phyloP scores from a whole-genome alignment of 2,888 invertebrate genomes.

The Cantharis rufa region DNA sequence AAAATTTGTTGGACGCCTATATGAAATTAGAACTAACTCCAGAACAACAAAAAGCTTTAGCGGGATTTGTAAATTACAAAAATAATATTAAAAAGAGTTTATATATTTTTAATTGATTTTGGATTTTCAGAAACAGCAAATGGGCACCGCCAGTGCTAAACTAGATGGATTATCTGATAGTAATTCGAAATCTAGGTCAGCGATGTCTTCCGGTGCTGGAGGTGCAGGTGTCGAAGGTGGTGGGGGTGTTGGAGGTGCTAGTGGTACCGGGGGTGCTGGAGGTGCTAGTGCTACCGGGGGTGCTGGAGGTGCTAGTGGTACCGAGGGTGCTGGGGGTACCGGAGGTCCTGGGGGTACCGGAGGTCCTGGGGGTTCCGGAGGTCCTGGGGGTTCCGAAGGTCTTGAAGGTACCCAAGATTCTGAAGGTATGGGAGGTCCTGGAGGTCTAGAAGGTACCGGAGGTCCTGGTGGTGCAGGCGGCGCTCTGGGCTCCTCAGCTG shows the following conservation, averaged over 20 bases:
- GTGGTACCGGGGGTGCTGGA: background rate
- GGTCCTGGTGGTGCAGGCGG: background rate
- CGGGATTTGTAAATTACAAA: slow-evolving; percentile 16
- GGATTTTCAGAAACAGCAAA: slow-evolving; percentile 1
- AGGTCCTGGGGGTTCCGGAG: background rate
- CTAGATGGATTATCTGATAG: background rate
- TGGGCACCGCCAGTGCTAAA: background rate
- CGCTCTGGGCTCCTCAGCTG: background rate
- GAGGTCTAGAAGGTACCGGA: background rate
- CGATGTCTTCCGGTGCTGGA: background rate
- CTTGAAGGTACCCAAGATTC: background rate
- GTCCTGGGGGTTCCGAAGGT: background rate
- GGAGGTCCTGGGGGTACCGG: background rate
- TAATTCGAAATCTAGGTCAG: background rate
- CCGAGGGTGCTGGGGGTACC: background rate
- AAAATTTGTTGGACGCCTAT: slow-evolving; percentile 53
- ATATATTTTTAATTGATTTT: background rate
- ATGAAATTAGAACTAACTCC: slow-evolving; percentile 42
- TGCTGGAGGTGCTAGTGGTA: background rate
- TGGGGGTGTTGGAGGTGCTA: background rate
- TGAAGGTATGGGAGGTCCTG: background rate
- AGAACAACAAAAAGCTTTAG: slow-evolving; percentile 44
- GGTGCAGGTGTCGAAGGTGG: background rate
- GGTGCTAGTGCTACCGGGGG: background rate
- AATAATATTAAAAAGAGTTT: background rate